These are phyloP conservation scores for Hylia prasina DNA, from an alignment of 2,113 vertebrate genomes.

Conservation along the genomic window DNA sequence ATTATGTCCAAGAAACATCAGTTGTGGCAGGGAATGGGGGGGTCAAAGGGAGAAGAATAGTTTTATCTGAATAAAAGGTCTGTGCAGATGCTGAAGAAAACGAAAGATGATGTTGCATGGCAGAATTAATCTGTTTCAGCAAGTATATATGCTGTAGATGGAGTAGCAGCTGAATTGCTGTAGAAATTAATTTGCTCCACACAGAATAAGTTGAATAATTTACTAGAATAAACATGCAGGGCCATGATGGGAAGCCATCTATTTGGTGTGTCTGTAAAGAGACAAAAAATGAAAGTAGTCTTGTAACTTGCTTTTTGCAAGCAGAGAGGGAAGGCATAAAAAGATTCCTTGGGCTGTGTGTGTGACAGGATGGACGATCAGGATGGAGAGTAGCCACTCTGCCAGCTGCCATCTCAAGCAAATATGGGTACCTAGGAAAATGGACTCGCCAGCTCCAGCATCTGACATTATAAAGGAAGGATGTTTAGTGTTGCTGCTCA, in stretches of 20 bases:
- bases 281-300: neutral
- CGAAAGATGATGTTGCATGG: constrained; percentile 28
- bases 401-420: neutral
- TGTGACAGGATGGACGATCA: neutral
- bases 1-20: neutral
- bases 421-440: neutral
- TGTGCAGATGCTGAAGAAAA: constrained; percentile 39
- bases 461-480: neutral
- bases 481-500: neutral
- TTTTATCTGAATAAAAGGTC: constrained; percentile 12
- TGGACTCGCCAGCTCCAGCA: accelerated
- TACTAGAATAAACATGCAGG: constrained; percentile 49
- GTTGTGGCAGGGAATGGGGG: neutral
- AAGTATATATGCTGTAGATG: constrained; percentile 41
- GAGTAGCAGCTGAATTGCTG: constrained; percentile 56
- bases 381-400: neutral
- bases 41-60: neutral
- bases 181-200: constrained; percentile 58
- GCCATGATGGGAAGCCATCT: constrained; percentile 24
- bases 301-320: neutral
- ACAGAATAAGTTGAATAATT: constrained; percentile 52
- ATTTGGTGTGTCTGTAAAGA: neutral
- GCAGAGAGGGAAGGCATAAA: neutral
- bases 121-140: constrained; percentile 56
- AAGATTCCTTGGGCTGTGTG: neutral